phyloP scores from a whole-genome alignment of 2,888 invertebrate species.

The Ctenicera cuprea region DNA sequence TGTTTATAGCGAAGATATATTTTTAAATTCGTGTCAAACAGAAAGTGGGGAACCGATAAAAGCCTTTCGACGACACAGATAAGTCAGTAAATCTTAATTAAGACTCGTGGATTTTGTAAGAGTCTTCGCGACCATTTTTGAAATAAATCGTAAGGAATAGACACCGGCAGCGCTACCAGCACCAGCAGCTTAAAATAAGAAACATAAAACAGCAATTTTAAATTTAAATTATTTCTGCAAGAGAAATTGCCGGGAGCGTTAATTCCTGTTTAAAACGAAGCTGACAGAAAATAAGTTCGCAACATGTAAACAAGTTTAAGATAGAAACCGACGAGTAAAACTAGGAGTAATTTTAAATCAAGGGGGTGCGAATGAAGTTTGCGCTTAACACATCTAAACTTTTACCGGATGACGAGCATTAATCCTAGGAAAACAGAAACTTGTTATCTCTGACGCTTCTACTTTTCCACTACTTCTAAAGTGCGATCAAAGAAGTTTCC shows the following conservation, averaged over 20 bases:
- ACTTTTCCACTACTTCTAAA: constrained; percentile 47
- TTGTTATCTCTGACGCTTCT: constrained; percentile 53
- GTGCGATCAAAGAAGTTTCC: constrained; percentile 47
- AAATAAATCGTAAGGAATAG: background rate
- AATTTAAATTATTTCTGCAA: constrained; percentile 34
- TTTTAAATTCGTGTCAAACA: constrained; percentile 20
- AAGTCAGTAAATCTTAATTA: constrained; percentile 30
- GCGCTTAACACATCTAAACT: constrained; percentile 51
- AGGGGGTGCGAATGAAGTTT: constrained; percentile 52
- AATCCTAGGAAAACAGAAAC: constrained; percentile 54
- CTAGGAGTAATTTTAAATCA: constrained; percentile 54
- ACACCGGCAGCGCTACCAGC: constrained; percentile 1
- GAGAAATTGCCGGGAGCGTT: constrained; percentile 24
- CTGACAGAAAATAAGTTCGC: constrained; percentile 47
- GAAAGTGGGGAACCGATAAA: background rate
- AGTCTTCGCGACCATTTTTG: background rate
- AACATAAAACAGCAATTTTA: constrained; percentile 32
- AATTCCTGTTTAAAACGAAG: constrained; percentile 40
- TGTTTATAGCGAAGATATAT: constrained; percentile 25
- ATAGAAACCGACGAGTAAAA: constrained; percentile 44
- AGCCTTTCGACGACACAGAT: constrained; percentile 3
- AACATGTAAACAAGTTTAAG: constrained; percentile 52
- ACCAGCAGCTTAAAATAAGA: background rate
- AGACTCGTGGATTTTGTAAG: background rate
- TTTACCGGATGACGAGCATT: constrained; percentile 54